These are phyloP conservation scores for Rhagonycha fulva DNA, from an alignment of 2,888 invertebrate species.

Conservation along the genomic window DNA sequence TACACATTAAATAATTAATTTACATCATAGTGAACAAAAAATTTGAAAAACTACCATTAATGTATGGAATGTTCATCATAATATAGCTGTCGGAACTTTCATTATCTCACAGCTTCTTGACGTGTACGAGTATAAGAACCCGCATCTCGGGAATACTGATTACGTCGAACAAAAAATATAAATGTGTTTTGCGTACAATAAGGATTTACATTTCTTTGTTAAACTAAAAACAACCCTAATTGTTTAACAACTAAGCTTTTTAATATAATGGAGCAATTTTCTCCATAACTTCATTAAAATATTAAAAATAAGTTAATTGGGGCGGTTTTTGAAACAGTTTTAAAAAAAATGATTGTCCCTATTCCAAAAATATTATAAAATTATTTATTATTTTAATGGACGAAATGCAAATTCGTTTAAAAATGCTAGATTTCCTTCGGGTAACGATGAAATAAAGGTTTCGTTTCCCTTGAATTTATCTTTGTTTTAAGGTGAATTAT, in stretches of 20 bases:
- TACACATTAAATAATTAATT: background rate
- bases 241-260: background rate
- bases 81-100: constrained; percentile 3
- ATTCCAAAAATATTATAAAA: no score
- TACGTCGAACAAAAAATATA: constrained; percentile 6
- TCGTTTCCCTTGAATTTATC: background rate
- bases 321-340: no score
- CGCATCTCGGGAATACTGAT: constrained; percentile 16
- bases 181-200: constrained; percentile 2
- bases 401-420: background rate
- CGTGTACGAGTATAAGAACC: constrained; percentile 10
- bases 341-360: no score
- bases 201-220: background rate
- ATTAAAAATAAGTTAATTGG: background rate
- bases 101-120: background rate
- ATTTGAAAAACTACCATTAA: background rate
- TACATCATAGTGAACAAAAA: background rate
- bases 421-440: background rate
- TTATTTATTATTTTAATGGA: no score
- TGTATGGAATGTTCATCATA: background rate
- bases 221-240: background rate
- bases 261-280: background rate
- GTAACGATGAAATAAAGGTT: background rate
- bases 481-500: background rate
- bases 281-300: background rate